phyloP scores from a whole-genome alignment of 2,797 vertebrate genomes.

The Coluber constrictor region DNA sequence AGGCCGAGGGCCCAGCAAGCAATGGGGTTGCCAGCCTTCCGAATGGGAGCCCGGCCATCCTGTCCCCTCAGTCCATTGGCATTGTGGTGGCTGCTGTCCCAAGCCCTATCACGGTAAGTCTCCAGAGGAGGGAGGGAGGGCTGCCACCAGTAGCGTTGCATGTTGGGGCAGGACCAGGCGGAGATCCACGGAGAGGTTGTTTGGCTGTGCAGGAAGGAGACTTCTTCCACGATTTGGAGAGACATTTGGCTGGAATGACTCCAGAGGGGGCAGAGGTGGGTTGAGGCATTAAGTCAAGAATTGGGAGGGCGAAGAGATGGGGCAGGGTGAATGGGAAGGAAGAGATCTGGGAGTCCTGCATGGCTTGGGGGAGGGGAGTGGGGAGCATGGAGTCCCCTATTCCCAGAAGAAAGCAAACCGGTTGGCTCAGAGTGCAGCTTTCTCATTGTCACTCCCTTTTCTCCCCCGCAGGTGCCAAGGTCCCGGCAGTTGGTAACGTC shows the following conservation, averaged over 20 bases:
- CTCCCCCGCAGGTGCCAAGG: conserved; percentile 80
- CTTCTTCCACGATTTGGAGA: too few relatives aligned
- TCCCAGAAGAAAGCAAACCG: not conserved
- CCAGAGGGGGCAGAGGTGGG: not conserved
- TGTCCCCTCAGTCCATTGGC: conserved; percentile 90
- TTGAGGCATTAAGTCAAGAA: too few relatives aligned
- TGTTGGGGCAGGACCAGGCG: not conserved
- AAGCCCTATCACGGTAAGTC: conserved; percentile 90
- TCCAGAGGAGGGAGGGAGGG: not conserved
- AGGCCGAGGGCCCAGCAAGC: conserved; percentile 72
- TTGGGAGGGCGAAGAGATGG: too few relatives aligned
- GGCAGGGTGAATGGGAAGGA: not conserved
- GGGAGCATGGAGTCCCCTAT: not conserved
- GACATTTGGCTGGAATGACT: not conserved
- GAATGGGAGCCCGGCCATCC: conserved; percentile 84
- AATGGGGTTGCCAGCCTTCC: conserved; percentile 80
- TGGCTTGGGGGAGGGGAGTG: not conserved
- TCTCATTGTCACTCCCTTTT: not conserved
- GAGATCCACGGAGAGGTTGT: not conserved
- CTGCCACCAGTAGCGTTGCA: not conserved
- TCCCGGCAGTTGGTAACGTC: conserved; percentile 88
- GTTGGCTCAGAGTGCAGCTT: not conserved
- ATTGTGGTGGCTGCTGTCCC: conserved; percentile 92
- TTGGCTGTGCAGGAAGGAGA: not conserved
- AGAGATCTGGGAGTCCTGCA: not conserved